A percentile compares a stretch with the other conserved stretches of the same genome.
These are phyloP conservation scores for Pantherophis guttatus DNA, from an alignment of 2,113 vertebrate species.

Conservation along the genomic window DNA sequence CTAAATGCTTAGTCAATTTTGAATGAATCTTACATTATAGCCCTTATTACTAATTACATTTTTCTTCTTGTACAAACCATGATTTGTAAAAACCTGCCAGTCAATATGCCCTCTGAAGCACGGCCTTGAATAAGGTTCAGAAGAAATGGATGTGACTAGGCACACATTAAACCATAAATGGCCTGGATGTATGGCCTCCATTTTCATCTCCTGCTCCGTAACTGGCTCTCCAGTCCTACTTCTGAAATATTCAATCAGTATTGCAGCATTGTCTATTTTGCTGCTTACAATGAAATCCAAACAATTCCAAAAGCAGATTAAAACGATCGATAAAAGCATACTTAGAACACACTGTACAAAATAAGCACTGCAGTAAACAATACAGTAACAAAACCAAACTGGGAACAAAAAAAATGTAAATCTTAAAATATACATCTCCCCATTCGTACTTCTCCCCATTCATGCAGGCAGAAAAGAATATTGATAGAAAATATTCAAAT, in stretches of 20 bases:
- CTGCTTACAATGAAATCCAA: neutral
- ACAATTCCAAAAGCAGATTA: neutral
- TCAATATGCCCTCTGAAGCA: neutral
- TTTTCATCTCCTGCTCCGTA: neutral
- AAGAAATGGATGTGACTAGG: neutral
- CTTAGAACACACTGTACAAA: neutral
- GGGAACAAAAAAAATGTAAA: neutral
- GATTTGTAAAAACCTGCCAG: neutral
- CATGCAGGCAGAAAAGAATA: neutral
- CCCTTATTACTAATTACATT: neutral
- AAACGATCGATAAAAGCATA: neutral
- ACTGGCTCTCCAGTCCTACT: neutral
- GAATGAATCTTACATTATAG: neutral
- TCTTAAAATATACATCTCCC: neutral
- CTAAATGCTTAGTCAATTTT: neutral
- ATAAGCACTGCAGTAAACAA: neutral
- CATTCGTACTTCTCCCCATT: neutral
- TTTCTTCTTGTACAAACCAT: neutral
- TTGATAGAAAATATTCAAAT: conserved; percentile 13
- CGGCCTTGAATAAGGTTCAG: neutral
- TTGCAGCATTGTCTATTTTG: neutral
- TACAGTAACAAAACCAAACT: neutral
- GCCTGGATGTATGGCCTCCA: neutral
- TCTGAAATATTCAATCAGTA: neutral
- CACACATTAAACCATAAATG: neutral